Percentiles rank a stretch among this genome's conserved stretches.
Evolutionary conservation across 2,797 vertebrate genomes (phyloP).

Genomic region (Lagocephalus sceleratus): DNA sequence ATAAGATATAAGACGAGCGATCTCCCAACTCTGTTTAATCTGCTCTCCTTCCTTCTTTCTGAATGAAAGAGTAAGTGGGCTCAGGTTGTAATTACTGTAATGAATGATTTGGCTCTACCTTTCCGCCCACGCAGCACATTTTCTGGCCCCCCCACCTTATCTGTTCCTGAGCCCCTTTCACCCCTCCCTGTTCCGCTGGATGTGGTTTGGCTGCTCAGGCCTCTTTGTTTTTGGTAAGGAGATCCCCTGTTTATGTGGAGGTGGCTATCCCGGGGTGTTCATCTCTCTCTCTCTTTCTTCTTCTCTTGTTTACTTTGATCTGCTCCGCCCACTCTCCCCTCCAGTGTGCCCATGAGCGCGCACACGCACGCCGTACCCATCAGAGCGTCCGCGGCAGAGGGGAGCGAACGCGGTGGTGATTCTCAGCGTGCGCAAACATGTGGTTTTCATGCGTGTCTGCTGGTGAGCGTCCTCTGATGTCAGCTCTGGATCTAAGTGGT

Average conservation of each 20-base stretch:
- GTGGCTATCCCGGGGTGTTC: slow-evolving; percentile 62
- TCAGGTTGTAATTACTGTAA: slow-evolving; percentile 77
- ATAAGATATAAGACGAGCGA: slow-evolving; percentile 1
- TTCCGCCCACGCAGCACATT: slow-evolving; percentile 60
- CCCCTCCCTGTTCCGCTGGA: slow-evolving; percentile 56
- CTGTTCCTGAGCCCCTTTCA: slow-evolving; percentile 21
- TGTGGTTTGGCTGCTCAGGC: slow-evolving; percentile 57
- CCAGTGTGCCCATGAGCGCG: slow-evolving; percentile 15
- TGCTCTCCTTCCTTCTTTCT: slow-evolving; percentile 40
- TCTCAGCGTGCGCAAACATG: slow-evolving; percentile 11
- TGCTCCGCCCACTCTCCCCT: slow-evolving; percentile 45
- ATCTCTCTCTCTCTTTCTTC: slow-evolving; percentile 14
- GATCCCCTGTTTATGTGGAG: slow-evolving; percentile 74
- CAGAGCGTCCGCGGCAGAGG: slow-evolving; percentile 5
- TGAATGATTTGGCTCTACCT: slow-evolving; percentile 72
- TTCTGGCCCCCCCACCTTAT: slow-evolving; percentile 25
- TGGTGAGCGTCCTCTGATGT: slow-evolving; percentile 11
- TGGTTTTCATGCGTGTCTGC: slow-evolving; percentile 8
- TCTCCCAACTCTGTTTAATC: slow-evolving; percentile 44
- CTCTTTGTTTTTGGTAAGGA: slow-evolving; percentile 71
- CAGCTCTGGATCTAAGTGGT: slow-evolving; percentile 7
- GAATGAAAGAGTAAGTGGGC: slow-evolving; percentile 72
- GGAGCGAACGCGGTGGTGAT: neutral
- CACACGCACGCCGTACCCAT: slow-evolving; percentile 9
- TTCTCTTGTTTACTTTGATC: slow-evolving; percentile 67